Percentiles rank a stretch among this genome's conserved stretches.
These are phyloP conservation scores for Hybognathus amarus DNA, from an alignment of 2,797 vertebrate genomes.

Conservation along the genomic window DNA sequence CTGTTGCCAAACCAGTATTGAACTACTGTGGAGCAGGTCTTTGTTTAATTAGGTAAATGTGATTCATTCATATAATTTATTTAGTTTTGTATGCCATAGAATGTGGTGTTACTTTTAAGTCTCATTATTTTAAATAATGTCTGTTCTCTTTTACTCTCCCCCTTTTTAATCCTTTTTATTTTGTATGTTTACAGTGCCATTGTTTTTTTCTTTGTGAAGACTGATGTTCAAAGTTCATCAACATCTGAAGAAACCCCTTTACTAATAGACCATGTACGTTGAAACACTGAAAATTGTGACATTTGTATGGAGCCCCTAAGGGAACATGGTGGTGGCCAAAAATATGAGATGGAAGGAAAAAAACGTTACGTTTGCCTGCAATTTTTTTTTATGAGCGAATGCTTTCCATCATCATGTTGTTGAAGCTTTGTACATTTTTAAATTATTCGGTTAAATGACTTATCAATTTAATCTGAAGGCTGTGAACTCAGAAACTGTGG, in stretches of 20 bases:
- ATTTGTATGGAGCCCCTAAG: background rate
- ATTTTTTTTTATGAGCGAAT: too few species aligned
- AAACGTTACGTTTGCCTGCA: too few species aligned
- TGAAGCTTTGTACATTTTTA: background rate
- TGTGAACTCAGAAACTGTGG: constrained; percentile 45
- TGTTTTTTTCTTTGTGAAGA: constrained; percentile 67
- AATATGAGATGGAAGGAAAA: background rate
- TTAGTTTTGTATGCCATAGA: background rate
- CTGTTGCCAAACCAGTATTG: constrained; percentile 54
- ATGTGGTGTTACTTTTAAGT: background rate
- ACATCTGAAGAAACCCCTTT: constrained; percentile 59
- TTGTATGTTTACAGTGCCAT: constrained; percentile 57
- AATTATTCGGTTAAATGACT: background rate
- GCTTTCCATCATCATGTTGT: background rate
- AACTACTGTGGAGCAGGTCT: constrained; percentile 62
- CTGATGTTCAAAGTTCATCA: constrained; percentile 53
- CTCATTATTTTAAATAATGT: background rate
- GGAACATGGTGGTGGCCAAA: background rate
- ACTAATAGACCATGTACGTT: constrained; percentile 60
- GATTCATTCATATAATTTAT: background rate
- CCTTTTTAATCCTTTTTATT: too few species aligned
- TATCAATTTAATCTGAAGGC: constrained; percentile 25
- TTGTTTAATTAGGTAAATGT: constrained; percentile 60
- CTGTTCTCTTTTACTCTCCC: background rate
- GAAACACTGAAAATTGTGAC: background rate